A percentile compares a stretch with the other conserved stretches of the same genome.
These are phyloP conservation scores for Drosophila serrata DNA, from an alignment of 1,140 invertebrate species.

Conservation along the genomic window DNA sequence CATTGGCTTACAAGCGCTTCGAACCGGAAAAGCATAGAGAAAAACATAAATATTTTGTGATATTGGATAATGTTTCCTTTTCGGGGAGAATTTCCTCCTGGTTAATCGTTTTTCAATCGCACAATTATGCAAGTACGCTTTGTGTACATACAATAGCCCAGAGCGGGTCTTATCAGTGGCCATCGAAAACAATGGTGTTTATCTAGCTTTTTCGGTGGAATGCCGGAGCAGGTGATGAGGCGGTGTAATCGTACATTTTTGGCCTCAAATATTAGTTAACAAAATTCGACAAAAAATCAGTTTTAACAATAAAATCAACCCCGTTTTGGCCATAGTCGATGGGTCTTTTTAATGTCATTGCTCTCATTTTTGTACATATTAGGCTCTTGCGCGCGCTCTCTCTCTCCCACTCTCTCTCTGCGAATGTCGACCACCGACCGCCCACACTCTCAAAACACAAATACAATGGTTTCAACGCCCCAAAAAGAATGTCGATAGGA, in stretches of 20 bases:
- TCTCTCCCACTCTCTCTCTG: slow-evolving; percentile 5
- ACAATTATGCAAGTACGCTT: slow-evolving; percentile 19
- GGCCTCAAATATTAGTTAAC: slow-evolving; percentile 2
- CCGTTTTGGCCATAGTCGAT: background rate
- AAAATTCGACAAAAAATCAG: slow-evolving; percentile 5
- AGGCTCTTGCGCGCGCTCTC: slow-evolving; percentile 31
- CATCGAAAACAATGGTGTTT: slow-evolving; percentile 14
- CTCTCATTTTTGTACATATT: slow-evolving; percentile 50
- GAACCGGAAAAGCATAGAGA: background rate
- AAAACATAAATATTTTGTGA: background rate
- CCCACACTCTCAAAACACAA: slow-evolving; percentile 31
- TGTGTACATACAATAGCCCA: slow-evolving; percentile 15
- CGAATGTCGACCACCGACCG: slow-evolving; percentile 9
- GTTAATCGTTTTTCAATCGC: slow-evolving; percentile 4
- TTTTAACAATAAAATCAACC: slow-evolving; percentile 22
- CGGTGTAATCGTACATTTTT: slow-evolving; percentile 4
- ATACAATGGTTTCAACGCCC: slow-evolving; percentile 42
- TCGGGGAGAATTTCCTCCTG: background rate
- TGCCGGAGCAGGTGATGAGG: background rate
- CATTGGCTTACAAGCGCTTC: background rate
- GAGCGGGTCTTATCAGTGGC: slow-evolving; percentile 10
- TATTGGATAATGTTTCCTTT: background rate
- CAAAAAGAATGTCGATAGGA: slow-evolving; percentile 44
- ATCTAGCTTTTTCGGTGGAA: slow-evolving; percentile 1
- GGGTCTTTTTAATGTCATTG: slow-evolving; percentile 17